Percentiles rank a stretch among this genome's conserved stretches.
Evolutionary conservation across 2,113 vertebrate species (phyloP).

Genomic region (Alosa alosa): DNA sequence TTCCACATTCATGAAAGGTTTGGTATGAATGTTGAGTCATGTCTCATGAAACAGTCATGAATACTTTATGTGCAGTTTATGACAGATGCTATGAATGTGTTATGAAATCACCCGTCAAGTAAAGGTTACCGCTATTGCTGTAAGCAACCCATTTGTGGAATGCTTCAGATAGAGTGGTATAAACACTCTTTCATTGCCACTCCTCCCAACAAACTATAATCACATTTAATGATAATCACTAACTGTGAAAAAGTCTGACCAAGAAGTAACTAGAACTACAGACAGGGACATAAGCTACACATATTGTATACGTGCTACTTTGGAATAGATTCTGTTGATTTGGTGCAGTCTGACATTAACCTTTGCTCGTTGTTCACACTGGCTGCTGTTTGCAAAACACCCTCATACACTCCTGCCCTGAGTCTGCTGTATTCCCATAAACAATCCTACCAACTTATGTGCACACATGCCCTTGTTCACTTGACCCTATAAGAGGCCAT

Average conservation of each 20-base stretch:
- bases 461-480: not conserved
- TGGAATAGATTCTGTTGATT: not conserved
- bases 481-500: not conserved
- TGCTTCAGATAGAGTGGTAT: no score
- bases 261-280: not conserved
- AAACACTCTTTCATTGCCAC: not conserved
- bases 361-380: not conserved
- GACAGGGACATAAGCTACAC: not conserved
- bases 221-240: not conserved
- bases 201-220: not conserved
- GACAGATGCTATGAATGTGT: no score
- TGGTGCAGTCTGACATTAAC: not conserved
- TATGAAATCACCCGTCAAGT: no score
- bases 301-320: not conserved
- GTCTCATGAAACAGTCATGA: no score
- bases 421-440: constrained; percentile 4
- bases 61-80: no score
- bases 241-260: not conserved
- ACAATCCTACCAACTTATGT: not conserved
- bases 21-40: no score
- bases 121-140: no score
- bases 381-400: constrained; percentile 27
- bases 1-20: no score
- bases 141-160: no score
- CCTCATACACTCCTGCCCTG: not conserved